Percentiles rank a stretch among this genome's conserved stretches.
These are phyloP conservation scores for Pseudomyrmex dendroicus DNA, from an alignment of 1,140 invertebrate genomes.

Conservation along the genomic window DNA sequence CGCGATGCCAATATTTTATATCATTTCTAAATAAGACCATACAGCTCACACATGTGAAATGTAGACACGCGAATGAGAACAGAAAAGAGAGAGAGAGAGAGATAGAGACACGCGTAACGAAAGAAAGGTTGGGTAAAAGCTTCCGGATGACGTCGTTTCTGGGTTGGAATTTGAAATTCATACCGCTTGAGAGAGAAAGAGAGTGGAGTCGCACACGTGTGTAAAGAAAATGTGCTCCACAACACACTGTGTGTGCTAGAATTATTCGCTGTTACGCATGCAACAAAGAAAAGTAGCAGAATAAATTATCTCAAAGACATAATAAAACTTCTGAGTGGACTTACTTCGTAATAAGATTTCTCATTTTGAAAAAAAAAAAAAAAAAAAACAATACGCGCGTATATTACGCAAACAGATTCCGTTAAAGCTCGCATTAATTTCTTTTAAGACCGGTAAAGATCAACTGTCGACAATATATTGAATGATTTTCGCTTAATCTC, in stretches of 20 bases:
- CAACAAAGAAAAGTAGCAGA: slow-evolving; percentile 14
- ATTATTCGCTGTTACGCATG: slow-evolving; percentile 38
- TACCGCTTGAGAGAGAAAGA: neutral
- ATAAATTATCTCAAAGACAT: slow-evolving; percentile 22
- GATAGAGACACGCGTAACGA: neutral
- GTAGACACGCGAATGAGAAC: no score
- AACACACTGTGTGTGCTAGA: neutral
- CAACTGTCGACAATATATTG: neutral
- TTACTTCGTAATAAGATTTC: no score
- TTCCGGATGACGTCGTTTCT: slow-evolving; percentile 26
- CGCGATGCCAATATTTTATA: slow-evolving; percentile 13
- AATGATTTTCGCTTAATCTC: slow-evolving; percentile 7
- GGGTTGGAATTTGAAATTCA: slow-evolving; percentile 65
- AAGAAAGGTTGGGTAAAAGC: slow-evolving; percentile 18
- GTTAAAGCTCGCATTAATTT: neutral
- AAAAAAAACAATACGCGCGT: neutral
- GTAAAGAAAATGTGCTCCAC: slow-evolving; percentile 24
- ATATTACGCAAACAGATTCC: neutral
- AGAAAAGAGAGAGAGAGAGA: neutral
- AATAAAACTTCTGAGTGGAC: neutral
- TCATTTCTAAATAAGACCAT: neutral
- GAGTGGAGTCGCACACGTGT: neutral
- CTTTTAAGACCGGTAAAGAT: neutral
- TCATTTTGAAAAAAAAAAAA: neutral
- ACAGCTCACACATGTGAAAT: neutral